Conservation (phyloP, 2,113 vertebrate genomes). For the Bostrychus sinensis region DNA sequence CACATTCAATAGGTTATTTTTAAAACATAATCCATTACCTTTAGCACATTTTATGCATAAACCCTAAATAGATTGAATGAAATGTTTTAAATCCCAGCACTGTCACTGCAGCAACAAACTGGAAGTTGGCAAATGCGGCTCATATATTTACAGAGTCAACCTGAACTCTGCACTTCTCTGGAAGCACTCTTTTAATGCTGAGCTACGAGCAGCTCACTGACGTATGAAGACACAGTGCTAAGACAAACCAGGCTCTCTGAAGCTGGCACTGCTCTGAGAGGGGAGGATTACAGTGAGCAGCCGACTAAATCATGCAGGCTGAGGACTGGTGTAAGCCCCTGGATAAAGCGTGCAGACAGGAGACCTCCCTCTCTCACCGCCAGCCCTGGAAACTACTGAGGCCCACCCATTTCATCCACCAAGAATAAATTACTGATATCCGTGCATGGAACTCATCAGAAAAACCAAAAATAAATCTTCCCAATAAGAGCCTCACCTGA, state of each 20-base stretch:
- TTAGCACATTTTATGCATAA: neutral
- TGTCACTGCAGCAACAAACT: constrained; percentile 16
- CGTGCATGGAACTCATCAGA: constrained; percentile 7
- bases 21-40: neutral
- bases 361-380: constrained; percentile 50
- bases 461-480: neutral
- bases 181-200: constrained; percentile 21
- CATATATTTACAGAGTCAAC: constrained; percentile 45
- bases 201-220: constrained; percentile 25
- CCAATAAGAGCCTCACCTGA: constrained; percentile 83
- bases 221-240: constrained; percentile 34
- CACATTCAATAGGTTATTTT: too few species aligned
- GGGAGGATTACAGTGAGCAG: constrained; percentile 60
- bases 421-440: constrained; percentile 12
- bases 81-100: constrained; percentile 5
- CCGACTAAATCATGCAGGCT: constrained; percentile 69
- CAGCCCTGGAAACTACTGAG: constrained; percentile 36
- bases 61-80: constrained; percentile 24
- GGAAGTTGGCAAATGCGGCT: constrained; percentile 31
- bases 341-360: constrained; percentile 69
- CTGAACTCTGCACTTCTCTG: constrained; percentile 41
- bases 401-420: constrained; percentile 37
- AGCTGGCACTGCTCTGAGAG: constrained; percentile 54
- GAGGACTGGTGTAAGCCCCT: constrained; percentile 57
- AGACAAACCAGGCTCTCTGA: constrained; percentile 57